Percentiles rank a stretch among this genome's conserved stretches.
Conservation (phyloP, 2,113 vertebrate species). For the Hipposideros armiger region DNA sequence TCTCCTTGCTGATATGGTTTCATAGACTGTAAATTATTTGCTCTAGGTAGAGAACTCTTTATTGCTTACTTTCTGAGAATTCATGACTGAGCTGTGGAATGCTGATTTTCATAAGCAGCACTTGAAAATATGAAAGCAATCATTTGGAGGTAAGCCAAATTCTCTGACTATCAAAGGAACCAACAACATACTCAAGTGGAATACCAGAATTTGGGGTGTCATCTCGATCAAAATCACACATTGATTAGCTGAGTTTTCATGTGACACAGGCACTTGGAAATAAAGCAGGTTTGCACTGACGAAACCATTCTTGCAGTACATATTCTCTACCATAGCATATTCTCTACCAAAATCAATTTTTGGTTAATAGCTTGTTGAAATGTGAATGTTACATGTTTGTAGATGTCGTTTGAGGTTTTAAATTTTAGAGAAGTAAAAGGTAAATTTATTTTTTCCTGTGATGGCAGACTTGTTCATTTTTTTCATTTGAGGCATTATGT, state of each 20-base stretch:
- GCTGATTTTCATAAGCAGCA: background rate
- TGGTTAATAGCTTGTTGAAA: slow-evolving; percentile 22
- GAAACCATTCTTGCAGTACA: background rate
- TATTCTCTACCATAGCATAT: background rate
- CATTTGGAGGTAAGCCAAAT: background rate
- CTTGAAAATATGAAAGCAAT: slow-evolving; percentile 26
- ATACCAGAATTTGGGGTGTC: background rate
- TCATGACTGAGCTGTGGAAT: background rate
- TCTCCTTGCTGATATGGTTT: background rate
- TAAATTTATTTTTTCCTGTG: background rate
- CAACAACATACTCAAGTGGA: background rate
- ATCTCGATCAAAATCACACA: slow-evolving; percentile 29
- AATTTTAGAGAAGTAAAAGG: slow-evolving; percentile 15
- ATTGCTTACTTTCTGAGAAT: background rate
- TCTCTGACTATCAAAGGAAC: background rate
- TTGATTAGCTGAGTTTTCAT: background rate
- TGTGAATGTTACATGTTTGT: background rate
- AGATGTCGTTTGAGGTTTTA: slow-evolving; percentile 25
- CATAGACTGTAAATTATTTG: slow-evolving; percentile 4
- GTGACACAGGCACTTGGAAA: background rate
- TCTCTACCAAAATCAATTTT: slow-evolving; percentile 25
- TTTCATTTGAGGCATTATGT: background rate
- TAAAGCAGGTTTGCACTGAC: background rate
- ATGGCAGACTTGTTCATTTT: slow-evolving; percentile 13
- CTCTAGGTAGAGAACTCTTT: slow-evolving; percentile 5